Base-by-base conservation (phyloP, 2,888 invertebrate genomes). In the Acleris holmiana region DNA sequence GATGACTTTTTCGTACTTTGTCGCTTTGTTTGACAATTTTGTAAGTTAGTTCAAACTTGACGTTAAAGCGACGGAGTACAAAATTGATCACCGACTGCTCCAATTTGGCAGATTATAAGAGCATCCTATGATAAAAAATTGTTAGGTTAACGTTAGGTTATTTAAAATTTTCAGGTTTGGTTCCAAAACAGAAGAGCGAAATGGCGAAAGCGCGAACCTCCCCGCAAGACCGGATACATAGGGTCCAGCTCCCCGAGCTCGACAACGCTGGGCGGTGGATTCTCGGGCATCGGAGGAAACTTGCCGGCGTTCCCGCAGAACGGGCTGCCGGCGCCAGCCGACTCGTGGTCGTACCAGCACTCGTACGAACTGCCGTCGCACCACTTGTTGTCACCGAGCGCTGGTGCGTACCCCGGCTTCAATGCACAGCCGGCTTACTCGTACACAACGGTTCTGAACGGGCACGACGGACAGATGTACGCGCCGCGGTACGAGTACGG, bases 131-230 rank as follows among this genome's bases (percentile, higher is more conserved):
- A 13, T 13, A 1, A 13, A 4, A 13, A 35, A 10, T 3, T 35
- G 13, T 35, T 13, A 35, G 13, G 13, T 13, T 35, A 35, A 35
- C 10, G 35, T 35, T 4, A 4, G 13, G 4, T 35, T 13, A 4
- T 8, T 13, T 35, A 4, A 35, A 35, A 13, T 4, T 74, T 70
- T 49, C 66, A 93, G 85, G 97, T 97, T 40, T 97, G 97, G 97
- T 97, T 97, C 85, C 97, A 97, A 91, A 98, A 98, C 83, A 94
- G 98, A 69, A 94, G 98, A 69, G 98, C 98, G 15, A 98, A 98
- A 84, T 98, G 98, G 98, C 94, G 98, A 54, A 98, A 98, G 83
- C 95, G 98, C 44, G 98, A 98, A 81, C 98, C 98, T 0, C 98
- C 98, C 0, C 94, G 98, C 44, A 98, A 98, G 87, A 97, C 97